Evolutionary conservation across 2,113 vertebrate genomes (phyloP), one percentile per base, ranked within the genome.

Genomic region (Protobothrops flavoviridis): DNA sequence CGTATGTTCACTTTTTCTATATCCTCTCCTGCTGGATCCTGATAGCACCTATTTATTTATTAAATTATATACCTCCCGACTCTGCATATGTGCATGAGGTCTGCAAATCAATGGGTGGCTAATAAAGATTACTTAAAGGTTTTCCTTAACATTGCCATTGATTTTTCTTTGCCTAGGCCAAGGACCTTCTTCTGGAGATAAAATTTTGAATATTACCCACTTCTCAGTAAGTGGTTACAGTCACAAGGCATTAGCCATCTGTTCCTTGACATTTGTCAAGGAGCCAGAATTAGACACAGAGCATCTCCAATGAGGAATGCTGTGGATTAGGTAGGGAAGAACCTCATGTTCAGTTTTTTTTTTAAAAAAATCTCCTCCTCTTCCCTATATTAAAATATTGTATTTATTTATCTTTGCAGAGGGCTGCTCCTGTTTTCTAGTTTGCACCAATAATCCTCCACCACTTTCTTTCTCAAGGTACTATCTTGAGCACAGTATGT

Each of bases 191-290:
- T 92, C 43, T 26, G n/a, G 86, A 69, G 48, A 39, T 2, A 43
- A 15, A 15, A 86, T 26, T 74, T 33, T 33, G 39, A 61, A 74
- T 88, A 39, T 92, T 55, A 29, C 45, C 91, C 64, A 15, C 13
- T 88, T 88, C 59, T 53, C 48, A 61, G n/a, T 88, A 26, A 53
- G 48, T 39, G n/a, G 52, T 88, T 86, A 74, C 57, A 43, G 48
- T 88, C n/a, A 5, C 48, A 43, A 88, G 48, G 8, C 57, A 55
- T 39, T 53, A 92, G 23, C 87, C 87, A 92, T 92, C 87, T 92
- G 91, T 74, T 92, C n/a, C 48, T 74, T 56, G 86, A 74, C 48
- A 88, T 55, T 92, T 92, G 91, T 88, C 91, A 74, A 43, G 50
- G 13, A 17, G 11, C 33, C 91, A 88, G 33, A 17, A 52, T 26